phyloP scores from a whole-genome alignment of 2,888 invertebrate species.

The Heliconius cydno region DNA sequence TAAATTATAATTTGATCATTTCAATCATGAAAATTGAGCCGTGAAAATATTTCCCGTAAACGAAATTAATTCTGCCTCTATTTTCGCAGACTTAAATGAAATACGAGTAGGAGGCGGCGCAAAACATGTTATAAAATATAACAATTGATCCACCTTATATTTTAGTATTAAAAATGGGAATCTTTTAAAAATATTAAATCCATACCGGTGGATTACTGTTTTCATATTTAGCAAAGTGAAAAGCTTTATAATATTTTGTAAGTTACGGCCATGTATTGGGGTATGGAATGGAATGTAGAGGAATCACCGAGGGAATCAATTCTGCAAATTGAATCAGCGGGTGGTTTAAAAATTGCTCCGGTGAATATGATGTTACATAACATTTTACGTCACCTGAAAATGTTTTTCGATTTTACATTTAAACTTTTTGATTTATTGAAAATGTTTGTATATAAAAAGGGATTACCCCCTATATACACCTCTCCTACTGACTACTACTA shows the following conservation, averaged over 20 bases:
- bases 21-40: slow-evolving; percentile 31
- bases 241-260: slow-evolving; percentile 30
- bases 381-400: slow-evolving; percentile 31
- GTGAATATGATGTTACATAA: slow-evolving; percentile 40
- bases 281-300: slow-evolving; percentile 24
- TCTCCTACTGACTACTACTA: not conserved
- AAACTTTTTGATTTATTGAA: not conserved
- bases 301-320: slow-evolving; percentile 48
- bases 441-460: not conserved
- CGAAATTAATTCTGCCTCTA: slow-evolving; percentile 26
- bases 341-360: slow-evolving; percentile 46
- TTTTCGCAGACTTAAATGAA: slow-evolving; percentile 15
- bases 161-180: not conserved
- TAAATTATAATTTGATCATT: slow-evolving; percentile 28
- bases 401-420: slow-evolving; percentile 19
- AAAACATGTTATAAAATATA: slow-evolving; percentile 10
- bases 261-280: slow-evolving; percentile 27
- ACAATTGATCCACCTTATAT: not conserved
- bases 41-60: slow-evolving; percentile 24
- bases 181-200: slow-evolving; percentile 41
- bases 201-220: slow-evolving; percentile 34
- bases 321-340: slow-evolving; percentile 51
- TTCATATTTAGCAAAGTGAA: slow-evolving; percentile 35
- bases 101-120: not conserved
- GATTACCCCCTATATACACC: not conserved